These are phyloP conservation scores for Dascyllus trimaculatus DNA, from an alignment of 2,113 vertebrate species.

Conservation along the genomic window DNA sequence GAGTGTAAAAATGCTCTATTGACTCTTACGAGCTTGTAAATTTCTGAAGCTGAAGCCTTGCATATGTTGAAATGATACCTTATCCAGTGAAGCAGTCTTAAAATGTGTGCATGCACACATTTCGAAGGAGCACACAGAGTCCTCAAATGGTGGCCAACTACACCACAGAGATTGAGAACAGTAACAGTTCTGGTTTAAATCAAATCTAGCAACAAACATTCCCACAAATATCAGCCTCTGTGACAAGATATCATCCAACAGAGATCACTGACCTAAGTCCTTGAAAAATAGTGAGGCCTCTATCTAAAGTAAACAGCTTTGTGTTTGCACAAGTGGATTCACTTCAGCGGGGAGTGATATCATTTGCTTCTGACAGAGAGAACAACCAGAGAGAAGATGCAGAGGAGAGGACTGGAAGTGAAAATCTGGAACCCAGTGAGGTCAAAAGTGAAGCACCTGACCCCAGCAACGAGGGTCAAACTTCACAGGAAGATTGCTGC, in stretches of 20 bases:
- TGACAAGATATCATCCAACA: constrained; percentile 30
- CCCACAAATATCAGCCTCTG: constrained; percentile 14
- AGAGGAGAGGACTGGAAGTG: constrained; percentile 13
- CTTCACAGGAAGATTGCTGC: constrained; percentile 35
- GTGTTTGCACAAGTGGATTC: constrained; percentile 42
- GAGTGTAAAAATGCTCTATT: not conserved
- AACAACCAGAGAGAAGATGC: not conserved
- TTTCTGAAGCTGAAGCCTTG: not conserved
- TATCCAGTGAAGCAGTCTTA: not conserved
- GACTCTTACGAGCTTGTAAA: not conserved
- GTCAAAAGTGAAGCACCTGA: constrained; percentile 46
- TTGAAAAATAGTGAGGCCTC: constrained; percentile 19
- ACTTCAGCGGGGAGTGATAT: not conserved
- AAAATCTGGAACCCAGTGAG: not conserved
- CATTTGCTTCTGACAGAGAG: constrained; percentile 28
- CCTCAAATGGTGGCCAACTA: constrained; percentile 1
- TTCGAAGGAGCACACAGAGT: constrained; percentile 7
- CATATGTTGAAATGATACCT: constrained; percentile 28
- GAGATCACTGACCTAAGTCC: constrained; percentile 9
- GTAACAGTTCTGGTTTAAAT: constrained; percentile 48
- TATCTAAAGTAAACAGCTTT: constrained; percentile 45
- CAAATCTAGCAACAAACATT: constrained; percentile 39
- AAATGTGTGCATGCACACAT: not conserved
- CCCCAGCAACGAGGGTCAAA: constrained; percentile 31
- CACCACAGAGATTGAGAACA: constrained; percentile 28